A percentile compares a stretch with the other conserved stretches of the same genome.
These are phyloP conservation scores for Dermolepida albohirtum DNA, from an alignment of 2,888 invertebrate species.

Conservation along the genomic window DNA sequence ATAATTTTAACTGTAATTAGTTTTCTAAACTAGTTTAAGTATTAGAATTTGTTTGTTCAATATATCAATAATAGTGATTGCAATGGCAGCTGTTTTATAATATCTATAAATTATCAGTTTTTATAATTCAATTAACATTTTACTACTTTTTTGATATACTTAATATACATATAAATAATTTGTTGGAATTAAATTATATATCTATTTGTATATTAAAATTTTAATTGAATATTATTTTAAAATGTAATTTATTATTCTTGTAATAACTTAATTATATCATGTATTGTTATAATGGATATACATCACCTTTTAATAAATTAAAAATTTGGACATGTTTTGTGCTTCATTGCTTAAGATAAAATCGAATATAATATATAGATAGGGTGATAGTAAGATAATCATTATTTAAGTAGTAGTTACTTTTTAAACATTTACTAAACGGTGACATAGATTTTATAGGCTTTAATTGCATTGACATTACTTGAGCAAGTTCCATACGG, in stretches of 20 bases:
- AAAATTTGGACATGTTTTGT: neutral
- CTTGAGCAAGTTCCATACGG: too few species aligned
- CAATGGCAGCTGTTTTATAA: constrained; percentile 18
- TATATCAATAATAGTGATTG: constrained; percentile 21
- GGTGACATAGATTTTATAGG: too few species aligned
- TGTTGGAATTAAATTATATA: constrained; percentile 14
- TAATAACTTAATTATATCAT: constrained; percentile 8
- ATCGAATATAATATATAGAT: too few species aligned
- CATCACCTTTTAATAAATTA: constrained; percentile 33
- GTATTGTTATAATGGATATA: constrained; percentile 19
- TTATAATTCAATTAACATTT: neutral
- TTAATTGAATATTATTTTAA: constrained; percentile 6
- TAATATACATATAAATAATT: constrained; percentile 13
- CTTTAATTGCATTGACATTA: too few species aligned
- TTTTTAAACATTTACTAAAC: too few species aligned
- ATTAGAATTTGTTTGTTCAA: constrained; percentile 5
- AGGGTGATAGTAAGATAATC: too few species aligned
- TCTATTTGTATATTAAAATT: constrained; percentile 14
- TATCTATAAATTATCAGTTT: constrained; percentile 20
- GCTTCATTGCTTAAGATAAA: neutral
- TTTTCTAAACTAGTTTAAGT: constrained; percentile 2
- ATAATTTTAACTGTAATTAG: constrained; percentile 30
- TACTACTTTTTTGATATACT: constrained; percentile 18
- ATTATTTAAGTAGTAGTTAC: too few species aligned
- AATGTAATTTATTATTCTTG: constrained; percentile 28